These are phyloP conservation scores for Leucophenga montana DNA, from an alignment of 2,888 invertebrate genomes.

Conservation along the genomic window DNA sequence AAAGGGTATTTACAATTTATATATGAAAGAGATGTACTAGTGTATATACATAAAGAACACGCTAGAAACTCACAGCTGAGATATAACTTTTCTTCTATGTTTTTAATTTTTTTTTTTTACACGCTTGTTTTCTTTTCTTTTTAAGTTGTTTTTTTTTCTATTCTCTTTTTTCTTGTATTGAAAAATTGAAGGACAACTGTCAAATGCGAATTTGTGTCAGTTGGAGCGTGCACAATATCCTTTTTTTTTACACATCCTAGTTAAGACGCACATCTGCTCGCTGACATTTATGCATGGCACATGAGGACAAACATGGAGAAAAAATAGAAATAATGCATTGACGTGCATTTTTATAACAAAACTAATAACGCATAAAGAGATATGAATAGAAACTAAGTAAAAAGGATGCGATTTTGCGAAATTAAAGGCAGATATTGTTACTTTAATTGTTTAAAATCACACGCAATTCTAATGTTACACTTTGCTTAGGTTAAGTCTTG, in stretches of 20 bases:
- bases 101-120: not conserved
- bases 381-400: not conserved
- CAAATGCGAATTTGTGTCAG: conserved; percentile 40
- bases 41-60: too few relatives aligned
- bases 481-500: too few relatives aligned
- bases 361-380: conserved; percentile 2
- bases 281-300: conserved; percentile 1
- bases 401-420: not conserved
- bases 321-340: not conserved
- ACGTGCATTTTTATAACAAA: conserved; percentile 13
- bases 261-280: too few relatives aligned
- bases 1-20: conserved; percentile 15
- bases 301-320: not conserved
- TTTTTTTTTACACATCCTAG: not conserved
- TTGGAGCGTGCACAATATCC: conserved; percentile 29
- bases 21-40: not conserved
- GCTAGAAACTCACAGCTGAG: conserved; percentile 3
- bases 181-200: conserved; percentile 46
- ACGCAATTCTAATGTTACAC: too few relatives aligned
- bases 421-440: too few relatives aligned
- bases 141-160: conserved; percentile 26
- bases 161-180: conserved; percentile 30
- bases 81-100: conserved; percentile 33
- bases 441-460: not conserved
- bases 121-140: conserved; percentile 29